Conservation (phyloP, 2,888 invertebrate species). For the Ypsolopha scabrella region DNA sequence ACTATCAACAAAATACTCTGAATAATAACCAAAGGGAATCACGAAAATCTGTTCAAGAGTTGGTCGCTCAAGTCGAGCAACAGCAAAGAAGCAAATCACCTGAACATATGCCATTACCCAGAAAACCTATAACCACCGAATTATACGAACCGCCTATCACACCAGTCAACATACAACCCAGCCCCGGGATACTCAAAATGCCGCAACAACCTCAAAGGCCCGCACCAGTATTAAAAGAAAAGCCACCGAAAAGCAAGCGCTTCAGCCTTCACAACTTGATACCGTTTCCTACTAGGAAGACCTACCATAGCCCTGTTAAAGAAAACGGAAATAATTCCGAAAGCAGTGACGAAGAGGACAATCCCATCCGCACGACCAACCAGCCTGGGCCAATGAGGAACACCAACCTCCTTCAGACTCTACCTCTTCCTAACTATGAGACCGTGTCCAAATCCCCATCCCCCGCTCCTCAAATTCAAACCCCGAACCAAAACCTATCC, state of each 20-base stretch:
- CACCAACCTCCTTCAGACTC: constrained; percentile 58
- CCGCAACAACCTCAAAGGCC: constrained; percentile 59
- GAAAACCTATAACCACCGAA: constrained; percentile 44
- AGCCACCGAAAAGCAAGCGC: constrained; percentile 58
- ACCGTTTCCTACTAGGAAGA: constrained; percentile 63
- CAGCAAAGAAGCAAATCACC: constrained; percentile 51
- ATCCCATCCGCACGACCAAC: constrained; percentile 49
- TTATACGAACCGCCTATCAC: constrained; percentile 21
- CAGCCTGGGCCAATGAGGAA: constrained; percentile 70
- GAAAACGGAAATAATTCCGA: constrained; percentile 67
- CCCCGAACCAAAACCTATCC: constrained; percentile 20
- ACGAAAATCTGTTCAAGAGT: constrained; percentile 72
- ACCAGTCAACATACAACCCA: constrained; percentile 26
- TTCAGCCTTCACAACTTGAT: constrained; percentile 64
- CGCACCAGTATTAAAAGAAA: constrained; percentile 57
- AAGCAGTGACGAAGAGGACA: constrained; percentile 70
- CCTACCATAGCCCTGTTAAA: constrained; percentile 56
- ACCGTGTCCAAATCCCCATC: constrained; percentile 59
- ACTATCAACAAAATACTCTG: constrained; percentile 16
- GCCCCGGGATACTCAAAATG: constrained; percentile 46
- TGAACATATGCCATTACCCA: constrained; percentile 39
- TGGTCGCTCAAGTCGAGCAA: constrained; percentile 73
- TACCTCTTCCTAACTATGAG: constrained; percentile 70
- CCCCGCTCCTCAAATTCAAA: constrained; percentile 35
- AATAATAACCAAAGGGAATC: constrained; percentile 38